Conservation (phyloP, 1,140 invertebrate genomes). For the Zelostemma sp. region DNA sequence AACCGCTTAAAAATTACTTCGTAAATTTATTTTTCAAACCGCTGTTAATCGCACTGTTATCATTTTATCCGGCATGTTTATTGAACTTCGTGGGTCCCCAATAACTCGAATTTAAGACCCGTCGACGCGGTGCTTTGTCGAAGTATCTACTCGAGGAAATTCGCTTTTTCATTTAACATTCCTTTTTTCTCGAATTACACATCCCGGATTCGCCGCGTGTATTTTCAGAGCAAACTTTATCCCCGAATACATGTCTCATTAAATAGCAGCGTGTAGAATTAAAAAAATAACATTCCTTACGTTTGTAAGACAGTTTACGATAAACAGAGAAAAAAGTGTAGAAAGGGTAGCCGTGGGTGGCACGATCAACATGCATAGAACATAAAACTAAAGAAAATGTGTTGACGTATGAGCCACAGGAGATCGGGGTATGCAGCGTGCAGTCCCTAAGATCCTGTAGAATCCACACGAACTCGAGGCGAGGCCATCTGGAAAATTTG, state of each 20-base stretch:
- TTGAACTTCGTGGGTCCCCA: too few relatives aligned
- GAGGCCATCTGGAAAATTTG: constrained; percentile 65
- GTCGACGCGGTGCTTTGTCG: too few relatives aligned
- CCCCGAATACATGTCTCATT: not conserved
- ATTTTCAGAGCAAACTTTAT: not conserved
- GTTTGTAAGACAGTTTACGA: constrained; percentile 7
- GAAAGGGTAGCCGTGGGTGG: constrained; percentile 41
- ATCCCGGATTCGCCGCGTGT: too few relatives aligned
- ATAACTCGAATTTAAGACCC: too few relatives aligned
- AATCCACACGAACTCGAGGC: constrained; percentile 39
- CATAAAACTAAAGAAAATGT: constrained; percentile 48
- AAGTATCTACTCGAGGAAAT: too few relatives aligned
- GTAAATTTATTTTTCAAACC: too few relatives aligned
- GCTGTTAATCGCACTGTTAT: too few relatives aligned
- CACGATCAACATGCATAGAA: constrained; percentile 33
- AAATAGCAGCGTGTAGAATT: constrained; percentile 8
- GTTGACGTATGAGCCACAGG: constrained; percentile 49
- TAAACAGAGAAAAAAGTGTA: constrained; percentile 21
- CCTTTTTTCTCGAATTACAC: too few relatives aligned
- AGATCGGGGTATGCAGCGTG: constrained; percentile 27
- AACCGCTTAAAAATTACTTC: too few relatives aligned
- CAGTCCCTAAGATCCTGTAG: constrained; percentile 27
- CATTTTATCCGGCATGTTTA: too few relatives aligned
- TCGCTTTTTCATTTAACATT: too few relatives aligned
- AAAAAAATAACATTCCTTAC: constrained; percentile 17